Conservation (phyloP, 2,888 invertebrate species). For the Athalia cordata region DNA sequence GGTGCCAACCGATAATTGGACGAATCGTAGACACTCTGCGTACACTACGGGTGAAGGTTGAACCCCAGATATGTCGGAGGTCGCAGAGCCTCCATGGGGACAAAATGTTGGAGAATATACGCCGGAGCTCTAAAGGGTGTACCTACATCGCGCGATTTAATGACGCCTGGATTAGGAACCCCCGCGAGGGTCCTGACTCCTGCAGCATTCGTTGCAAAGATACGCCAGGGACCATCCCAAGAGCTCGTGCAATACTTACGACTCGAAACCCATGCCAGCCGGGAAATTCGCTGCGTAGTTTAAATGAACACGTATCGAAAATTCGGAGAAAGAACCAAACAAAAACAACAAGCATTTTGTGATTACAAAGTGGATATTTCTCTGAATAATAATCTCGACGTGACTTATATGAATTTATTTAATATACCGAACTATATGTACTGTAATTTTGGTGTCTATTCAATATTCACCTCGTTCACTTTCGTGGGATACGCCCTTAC, state of each 20-base stretch:
- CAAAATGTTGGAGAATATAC: background rate
- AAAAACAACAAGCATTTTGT: too few species aligned
- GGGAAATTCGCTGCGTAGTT: too few species aligned
- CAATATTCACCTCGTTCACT: too few species aligned
- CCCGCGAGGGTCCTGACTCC: background rate
- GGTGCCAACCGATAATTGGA: slow-evolving; percentile 71
- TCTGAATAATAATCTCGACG: too few species aligned
- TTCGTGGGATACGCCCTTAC: too few species aligned
- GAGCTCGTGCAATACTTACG: background rate
- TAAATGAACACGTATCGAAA: too few species aligned
- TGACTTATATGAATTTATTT: too few species aligned
- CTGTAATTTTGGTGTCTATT: too few species aligned
- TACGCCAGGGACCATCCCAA: slow-evolving; percentile 2
- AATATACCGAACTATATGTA: too few species aligned
- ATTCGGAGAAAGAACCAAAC: too few species aligned
- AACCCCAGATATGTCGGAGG: slow-evolving; percentile 21
- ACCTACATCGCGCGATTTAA: slow-evolving; percentile 36
- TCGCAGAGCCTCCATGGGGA: slow-evolving; percentile 19
- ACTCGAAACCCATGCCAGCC: background rate
- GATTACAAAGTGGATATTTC: too few species aligned
- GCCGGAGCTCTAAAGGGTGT: slow-evolving; percentile 2
- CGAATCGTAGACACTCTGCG: slow-evolving; percentile 70
- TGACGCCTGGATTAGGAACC: slow-evolving; percentile 28
- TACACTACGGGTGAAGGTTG: slow-evolving; percentile 53
- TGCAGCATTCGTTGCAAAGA: slow-evolving; percentile 22